These are phyloP conservation scores for Cheilosia soror DNA, from an alignment of 2,888 invertebrate genomes.

Conservation along the genomic window DNA sequence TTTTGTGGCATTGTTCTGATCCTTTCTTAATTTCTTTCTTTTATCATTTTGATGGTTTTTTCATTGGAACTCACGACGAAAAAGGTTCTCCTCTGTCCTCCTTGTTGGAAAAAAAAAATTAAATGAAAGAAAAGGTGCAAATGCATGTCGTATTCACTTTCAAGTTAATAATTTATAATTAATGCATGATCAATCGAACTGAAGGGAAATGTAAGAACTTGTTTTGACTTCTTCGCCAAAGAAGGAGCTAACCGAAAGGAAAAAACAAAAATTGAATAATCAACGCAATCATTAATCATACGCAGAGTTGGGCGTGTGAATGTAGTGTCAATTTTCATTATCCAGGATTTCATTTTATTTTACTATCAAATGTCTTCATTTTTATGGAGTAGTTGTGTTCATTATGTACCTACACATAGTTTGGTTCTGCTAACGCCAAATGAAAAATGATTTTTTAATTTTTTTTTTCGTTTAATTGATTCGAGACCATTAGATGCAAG, in stretches of 20 bases:
- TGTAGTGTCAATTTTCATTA: slow-evolving; percentile 67
- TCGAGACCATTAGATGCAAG: too few species aligned
- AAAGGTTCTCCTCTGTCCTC: slow-evolving; percentile 3
- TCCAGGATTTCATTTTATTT: slow-evolving; percentile 38
- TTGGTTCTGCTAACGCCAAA: slow-evolving; percentile 51
- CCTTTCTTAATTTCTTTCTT: slow-evolving; percentile 40
- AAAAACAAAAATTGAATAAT: slow-evolving; percentile 45
- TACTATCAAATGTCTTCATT: slow-evolving; percentile 41
- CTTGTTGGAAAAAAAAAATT: slow-evolving; percentile 8
- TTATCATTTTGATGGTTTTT: slow-evolving; percentile 7
- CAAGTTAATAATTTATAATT: slow-evolving; percentile 71
- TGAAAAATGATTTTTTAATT: slow-evolving; percentile 68
- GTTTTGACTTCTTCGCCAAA: slow-evolving; percentile 64
- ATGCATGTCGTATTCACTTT: slow-evolving; percentile 61
- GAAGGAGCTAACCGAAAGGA: background rate
- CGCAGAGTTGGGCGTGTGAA: slow-evolving; percentile 63
- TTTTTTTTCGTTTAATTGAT: background rate
- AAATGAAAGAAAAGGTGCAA: slow-evolving; percentile 51
- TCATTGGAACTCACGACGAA: slow-evolving; percentile 15
- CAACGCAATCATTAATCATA: slow-evolving; percentile 70
- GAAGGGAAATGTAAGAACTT: slow-evolving; percentile 65
- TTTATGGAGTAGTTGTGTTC: slow-evolving; percentile 18
- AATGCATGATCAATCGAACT: slow-evolving; percentile 71
- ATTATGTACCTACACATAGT: background rate
- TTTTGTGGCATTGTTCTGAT: slow-evolving; percentile 68